Evolutionary conservation across 2,113 vertebrate species (phyloP), one percentile per base, ranked within the genome.

Genomic region (Labeo catla): DNA sequence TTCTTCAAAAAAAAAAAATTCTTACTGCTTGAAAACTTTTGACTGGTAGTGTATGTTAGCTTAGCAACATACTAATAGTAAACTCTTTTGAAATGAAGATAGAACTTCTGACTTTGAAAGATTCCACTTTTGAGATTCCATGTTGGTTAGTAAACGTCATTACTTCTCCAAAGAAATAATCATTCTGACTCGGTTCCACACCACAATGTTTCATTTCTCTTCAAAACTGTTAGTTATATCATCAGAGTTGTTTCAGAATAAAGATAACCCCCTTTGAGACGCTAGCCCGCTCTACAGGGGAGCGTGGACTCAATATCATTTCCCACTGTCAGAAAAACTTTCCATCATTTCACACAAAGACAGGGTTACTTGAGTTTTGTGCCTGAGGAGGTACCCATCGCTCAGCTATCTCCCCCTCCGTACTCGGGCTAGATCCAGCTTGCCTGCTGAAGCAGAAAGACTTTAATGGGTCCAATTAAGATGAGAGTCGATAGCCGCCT

Each of bases 401-500:
- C 74, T 54, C 76, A 70, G 61, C 49, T 21, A 34, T 47, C 73
- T 77, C 15, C 57, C 34, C 19, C 21, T 76, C 80, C 21, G 43
- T n/a, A 47, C 52, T 28, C 57, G 6, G 72, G 23, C 54, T 21
- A 16, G 21, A 52, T 61, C 65, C n/a, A 86, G 57, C n/a, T 4
- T 54, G 43, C 8, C 73, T 23, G 91, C 86, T 88, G 79, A 88
- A 70, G 47, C 66, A 43, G 57, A 84, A 6, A 80, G 81, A 80
- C 80, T 87, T 88, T 90, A 89, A 92, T 90, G 63, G 79, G 65
- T 49, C 81, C 87, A 88, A 92, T 91, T 91, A 92, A 91, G 89
- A 70, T 73, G 39, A 81, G 84, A 76, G 45, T 81, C 88, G 86
- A 87, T 88, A 76, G 84, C 81, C 63, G 50, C 85, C 59, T 84